Conservation (phyloP, 2,113 vertebrate species). For the Naja naja region DNA sequence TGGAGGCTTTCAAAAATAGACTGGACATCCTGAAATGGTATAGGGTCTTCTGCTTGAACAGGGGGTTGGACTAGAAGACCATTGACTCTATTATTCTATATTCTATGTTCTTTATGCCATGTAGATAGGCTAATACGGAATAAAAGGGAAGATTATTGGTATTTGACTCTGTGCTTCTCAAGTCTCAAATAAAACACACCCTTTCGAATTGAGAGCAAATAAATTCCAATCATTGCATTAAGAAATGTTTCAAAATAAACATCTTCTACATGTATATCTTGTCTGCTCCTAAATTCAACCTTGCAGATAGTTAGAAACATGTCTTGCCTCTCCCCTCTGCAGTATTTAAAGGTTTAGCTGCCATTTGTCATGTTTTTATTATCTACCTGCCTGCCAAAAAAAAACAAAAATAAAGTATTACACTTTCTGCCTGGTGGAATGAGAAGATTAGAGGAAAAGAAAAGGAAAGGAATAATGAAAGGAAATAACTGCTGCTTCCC, state of each 20-base stretch:
- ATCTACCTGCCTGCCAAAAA: neutral
- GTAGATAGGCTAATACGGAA: neutral
- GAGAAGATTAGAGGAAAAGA: neutral
- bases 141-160: neutral
- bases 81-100: neutral
- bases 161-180: neutral
- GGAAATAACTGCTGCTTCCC: neutral
- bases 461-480: neutral
- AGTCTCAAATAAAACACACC: neutral
- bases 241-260: neutral
- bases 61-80: neutral
- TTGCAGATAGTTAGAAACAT: neutral
- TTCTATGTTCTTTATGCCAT: neutral
- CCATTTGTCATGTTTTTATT: neutral
- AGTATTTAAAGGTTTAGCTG: neutral
- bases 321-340: neutral
- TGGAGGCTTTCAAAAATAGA: no score
- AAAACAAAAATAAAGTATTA: neutral
- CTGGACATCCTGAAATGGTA: no score
- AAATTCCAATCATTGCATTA: neutral
- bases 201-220: neutral
- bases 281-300: neutral
- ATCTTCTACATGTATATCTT: neutral
- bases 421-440: neutral
- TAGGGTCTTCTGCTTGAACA: neutral